Conservation (phyloP, 2,888 invertebrate species). For the Tiliacea citrago region DNA sequence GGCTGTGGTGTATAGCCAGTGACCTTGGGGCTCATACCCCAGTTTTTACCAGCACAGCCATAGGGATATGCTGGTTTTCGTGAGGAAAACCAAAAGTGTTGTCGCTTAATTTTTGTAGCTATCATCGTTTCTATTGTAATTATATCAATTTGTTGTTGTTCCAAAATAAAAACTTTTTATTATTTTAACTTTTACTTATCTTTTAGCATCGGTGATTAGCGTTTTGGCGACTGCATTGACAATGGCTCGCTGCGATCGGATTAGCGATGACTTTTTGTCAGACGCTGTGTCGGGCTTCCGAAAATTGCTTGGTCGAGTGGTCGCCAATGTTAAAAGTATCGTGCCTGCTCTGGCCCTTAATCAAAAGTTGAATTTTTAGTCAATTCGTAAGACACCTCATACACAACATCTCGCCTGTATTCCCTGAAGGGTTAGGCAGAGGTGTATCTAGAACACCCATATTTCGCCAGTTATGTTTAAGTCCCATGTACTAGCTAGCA, state of each 20-base stretch:
- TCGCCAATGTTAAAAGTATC: neutral
- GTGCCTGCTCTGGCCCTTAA: neutral
- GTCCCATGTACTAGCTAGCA: too few species aligned
- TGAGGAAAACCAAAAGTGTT: too few species aligned
- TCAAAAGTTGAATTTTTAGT: neutral
- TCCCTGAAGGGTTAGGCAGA: neutral
- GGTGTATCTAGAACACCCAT: too few species aligned
- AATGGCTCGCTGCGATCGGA: neutral
- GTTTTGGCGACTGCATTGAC: neutral
- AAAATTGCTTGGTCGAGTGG: neutral
- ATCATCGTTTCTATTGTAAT: too few species aligned
- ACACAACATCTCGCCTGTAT: neutral
- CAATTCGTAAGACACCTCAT: neutral
- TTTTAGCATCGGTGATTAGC: neutral
- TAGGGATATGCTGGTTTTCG: too few species aligned
- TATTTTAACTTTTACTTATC: neutral
- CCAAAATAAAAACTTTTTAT: too few species aligned
- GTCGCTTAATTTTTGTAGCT: too few species aligned
- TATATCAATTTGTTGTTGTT: too few species aligned
- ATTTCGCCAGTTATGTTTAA: too few species aligned
- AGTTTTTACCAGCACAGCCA: too few species aligned
- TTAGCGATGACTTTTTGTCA: neutral
- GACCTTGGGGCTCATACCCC: too few species aligned
- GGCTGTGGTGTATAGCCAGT: too few species aligned
- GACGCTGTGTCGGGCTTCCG: neutral